A percentile compares a stretch with the other conserved stretches of the same genome.
Evolutionary conservation across 2,888 invertebrate genomes (phyloP).

Genomic region (Troilus luridus): DNA sequence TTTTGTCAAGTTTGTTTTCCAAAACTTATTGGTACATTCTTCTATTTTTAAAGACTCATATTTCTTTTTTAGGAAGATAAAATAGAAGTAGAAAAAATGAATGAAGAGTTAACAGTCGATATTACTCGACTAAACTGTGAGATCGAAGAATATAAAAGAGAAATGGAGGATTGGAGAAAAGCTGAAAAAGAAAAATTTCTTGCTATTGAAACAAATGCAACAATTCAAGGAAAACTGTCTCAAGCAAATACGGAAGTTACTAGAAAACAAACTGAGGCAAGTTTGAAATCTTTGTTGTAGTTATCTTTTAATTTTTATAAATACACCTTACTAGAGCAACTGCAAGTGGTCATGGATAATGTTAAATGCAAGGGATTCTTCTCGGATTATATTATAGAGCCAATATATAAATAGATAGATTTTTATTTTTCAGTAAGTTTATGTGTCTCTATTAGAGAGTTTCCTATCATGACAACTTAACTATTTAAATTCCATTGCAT

Average conservation of each 20-base stretch:
- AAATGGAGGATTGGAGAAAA: conserved; percentile 61
- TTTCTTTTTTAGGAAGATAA: conserved; percentile 66
- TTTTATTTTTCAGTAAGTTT: no score
- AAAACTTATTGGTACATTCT: no score
- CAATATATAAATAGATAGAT: no score
- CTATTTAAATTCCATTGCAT: no score
- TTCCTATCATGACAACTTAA: no score
- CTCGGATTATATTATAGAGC: no score
- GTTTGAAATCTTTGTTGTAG: background rate
- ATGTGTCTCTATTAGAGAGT: no score
- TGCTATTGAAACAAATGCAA: conserved; percentile 62
- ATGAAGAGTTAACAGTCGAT: conserved; percentile 66
- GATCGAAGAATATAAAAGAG: conserved; percentile 62
- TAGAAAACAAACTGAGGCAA: conserved; percentile 63
- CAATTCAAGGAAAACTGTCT: conserved; percentile 63
- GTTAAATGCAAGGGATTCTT: no score
- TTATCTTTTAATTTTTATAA: no score
- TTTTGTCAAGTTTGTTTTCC: no score
- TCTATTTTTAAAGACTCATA: background rate
- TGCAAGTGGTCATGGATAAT: no score
- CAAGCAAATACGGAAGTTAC: conserved; percentile 64
- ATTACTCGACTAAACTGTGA: conserved; percentile 62
- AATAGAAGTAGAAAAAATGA: conserved; percentile 65
- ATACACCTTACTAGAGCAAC: no score
- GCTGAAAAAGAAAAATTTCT: conserved; percentile 62